Evolutionary conservation across 2,888 invertebrate species (phyloP), one percentile per base, ranked within the genome.

Genomic region (Rotaria macrura): DNA sequence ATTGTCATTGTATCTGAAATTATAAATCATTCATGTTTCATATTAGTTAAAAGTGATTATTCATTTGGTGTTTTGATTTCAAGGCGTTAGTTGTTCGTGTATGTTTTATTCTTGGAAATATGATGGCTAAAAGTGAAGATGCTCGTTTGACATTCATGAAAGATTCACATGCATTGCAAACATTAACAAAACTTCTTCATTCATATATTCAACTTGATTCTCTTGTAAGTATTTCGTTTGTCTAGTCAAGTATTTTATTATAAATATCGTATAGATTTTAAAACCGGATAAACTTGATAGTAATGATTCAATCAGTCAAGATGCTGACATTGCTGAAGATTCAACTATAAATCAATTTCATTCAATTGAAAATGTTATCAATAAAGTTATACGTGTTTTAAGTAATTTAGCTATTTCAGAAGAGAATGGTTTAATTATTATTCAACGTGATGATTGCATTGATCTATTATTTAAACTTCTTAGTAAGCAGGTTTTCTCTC

Each of bases 331-430:
- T 49, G 17, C 14, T 49, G 49, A 49, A 4, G 83, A 85, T 20
- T 6, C 65, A 43, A 43, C 43, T 23, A 43, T 83, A 47, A 54
- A 49, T 65, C 83, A 85, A 47, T 38, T 72, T 34, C 84, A 20
- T 54, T 88, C 89, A 87, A 87, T 90, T 93, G 94, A 93, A 85
- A 90, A 90, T 87, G 89, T 90, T 0, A 85, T 90, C 29, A 89
- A 91, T 29, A 90, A 90, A 87, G 87, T 94, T 79, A 93, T 95
- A 29, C 93, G 95, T 10, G 94, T 95, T n/a, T 92, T 95, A 47
- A 95, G 95, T 6, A 95, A 95, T 89, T 93, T 95, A 90, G 94
- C 95, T 87, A 93, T 95, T 87, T 93, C 94, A 88, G 93, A 94
- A 79, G 93, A 93, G 83, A 94, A 94, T 7, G 95, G 95, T 0